Base-by-base conservation (phyloP, 2,888 invertebrate genomes). In the Drosophila atripex region DNA sequence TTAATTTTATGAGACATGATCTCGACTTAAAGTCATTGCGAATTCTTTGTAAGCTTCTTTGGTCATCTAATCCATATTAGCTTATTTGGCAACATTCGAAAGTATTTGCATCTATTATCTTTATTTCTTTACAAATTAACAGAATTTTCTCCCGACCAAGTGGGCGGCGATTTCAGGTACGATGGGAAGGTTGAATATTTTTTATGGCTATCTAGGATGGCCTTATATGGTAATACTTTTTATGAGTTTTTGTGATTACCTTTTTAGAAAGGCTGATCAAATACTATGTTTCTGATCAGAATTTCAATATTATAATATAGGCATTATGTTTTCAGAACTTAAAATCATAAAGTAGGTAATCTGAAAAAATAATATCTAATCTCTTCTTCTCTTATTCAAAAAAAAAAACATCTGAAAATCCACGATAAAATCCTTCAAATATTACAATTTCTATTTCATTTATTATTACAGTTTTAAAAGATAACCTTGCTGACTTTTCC, bases 81-180 rank as follows among this genome's bases (percentile, higher is more conserved):
- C 16, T n/a, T 8, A 45, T 65, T 50, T 63, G 66, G 12, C 64
- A 35, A 32, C 32, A 49, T 49, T 47, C 68, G 65, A 68, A 65
- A 49, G 55, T 69, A 68, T 68, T 54, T 65, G 69, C 69, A 47
- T 68, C 53, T 38, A 69, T 52, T 53, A 38, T 14, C 38, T 38
- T 16, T 41, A 18, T 41, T 4, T 65, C 55, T 65, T 54, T 12
- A 18, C 68, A 52, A 64, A 66, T 64, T 18, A 64, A 30, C 68
- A 64, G 68, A 64, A 64, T 64, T 64, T 64, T 52, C 64, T 66
- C 68, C 21, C 6, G 8, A 14, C 14, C 45, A 45, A 32, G 64
- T 64, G 23, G 64, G 64, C 64, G 63, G 12, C 32, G n/a, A 8
- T 16, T 9, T 35, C 35, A n/a, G 35, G 35, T n/a, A 35, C 35